A percentile compares a stretch with the other conserved stretches of the same genome.
Evolutionary conservation across 1,140 invertebrate genomes (phyloP).

Genomic region (Micrasema minimum): DNA sequence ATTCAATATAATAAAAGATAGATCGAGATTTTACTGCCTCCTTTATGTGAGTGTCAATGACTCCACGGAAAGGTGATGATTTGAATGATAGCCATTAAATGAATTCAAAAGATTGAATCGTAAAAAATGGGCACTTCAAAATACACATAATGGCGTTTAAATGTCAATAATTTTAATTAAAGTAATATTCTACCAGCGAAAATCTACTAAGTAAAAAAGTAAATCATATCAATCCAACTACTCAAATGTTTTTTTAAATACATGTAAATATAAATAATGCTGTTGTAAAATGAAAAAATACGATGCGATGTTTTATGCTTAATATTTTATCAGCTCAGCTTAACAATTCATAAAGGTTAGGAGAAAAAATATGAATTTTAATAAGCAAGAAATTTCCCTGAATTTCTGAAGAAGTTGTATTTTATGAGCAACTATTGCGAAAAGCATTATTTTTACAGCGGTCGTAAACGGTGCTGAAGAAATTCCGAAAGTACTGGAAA

Average conservation of each 20-base stretch:
- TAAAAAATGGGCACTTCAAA: too few relatives aligned
- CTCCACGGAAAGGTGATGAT: slow-evolving; percentile 22
- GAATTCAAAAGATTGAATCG: neutral
- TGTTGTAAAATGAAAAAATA: too few relatives aligned
- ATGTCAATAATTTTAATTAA: too few relatives aligned
- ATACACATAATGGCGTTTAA: too few relatives aligned
- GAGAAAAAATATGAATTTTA: slow-evolving; percentile 30
- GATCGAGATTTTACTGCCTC: slow-evolving; percentile 1
- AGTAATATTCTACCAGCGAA: too few relatives aligned
- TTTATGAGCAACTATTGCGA: slow-evolving; percentile 35
- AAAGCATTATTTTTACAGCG: slow-evolving; percentile 44
- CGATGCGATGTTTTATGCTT: too few relatives aligned
- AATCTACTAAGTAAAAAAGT: too few relatives aligned
- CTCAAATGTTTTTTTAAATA: too few relatives aligned
- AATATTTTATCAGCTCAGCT: too few relatives aligned
- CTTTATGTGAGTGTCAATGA: slow-evolving; percentile 17
- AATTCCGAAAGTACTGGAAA: slow-evolving; percentile 32
- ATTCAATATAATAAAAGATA: slow-evolving; percentile 16
- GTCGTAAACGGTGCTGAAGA: slow-evolving; percentile 42
- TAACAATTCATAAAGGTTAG: slow-evolving; percentile 17
- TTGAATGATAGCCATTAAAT: too few relatives aligned
- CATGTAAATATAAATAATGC: too few relatives aligned
- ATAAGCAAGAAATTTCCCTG: slow-evolving; percentile 24
- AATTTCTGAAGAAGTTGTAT: slow-evolving; percentile 26
- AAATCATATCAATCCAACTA: too few relatives aligned